These are phyloP conservation scores for Ceryle rudis DNA, from an alignment of 2,797 vertebrate genomes.

Conservation along the genomic window DNA sequence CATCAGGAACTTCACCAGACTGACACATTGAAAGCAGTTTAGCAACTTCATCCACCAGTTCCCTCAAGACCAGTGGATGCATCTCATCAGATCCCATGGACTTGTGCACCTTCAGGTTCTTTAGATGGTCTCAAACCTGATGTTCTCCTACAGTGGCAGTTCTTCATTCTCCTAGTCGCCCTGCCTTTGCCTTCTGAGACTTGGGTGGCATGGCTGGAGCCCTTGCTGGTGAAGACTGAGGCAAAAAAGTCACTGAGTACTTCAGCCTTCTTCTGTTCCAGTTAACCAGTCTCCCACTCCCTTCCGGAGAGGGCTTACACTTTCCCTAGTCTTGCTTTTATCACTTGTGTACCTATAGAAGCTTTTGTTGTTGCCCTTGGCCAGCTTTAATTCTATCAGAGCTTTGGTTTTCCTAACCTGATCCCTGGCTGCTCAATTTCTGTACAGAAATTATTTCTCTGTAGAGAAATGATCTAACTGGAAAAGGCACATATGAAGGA, in stretches of 20 bases:
- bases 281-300: background rate
- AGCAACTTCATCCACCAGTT: background rate
- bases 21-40: background rate
- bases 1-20: background rate
- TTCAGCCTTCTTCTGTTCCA: background rate
- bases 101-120: background rate
- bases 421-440: background rate
- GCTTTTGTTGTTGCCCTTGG: background rate
- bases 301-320: background rate
- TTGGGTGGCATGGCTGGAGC: background rate
- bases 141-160: background rate
- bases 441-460: background rate
- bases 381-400: background rate
- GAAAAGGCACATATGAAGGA: background rate
- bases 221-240: background rate
- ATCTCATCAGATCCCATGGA: background rate
- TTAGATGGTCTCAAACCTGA: background rate
- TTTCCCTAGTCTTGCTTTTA: background rate
- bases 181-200: background rate
- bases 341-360: background rate
- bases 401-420: background rate
- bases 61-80: background rate
- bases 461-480: background rate
- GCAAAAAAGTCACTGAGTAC: background rate
- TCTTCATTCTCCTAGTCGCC: background rate